Percentiles rank a stretch among this genome's conserved stretches.
Conservation (phyloP, 2,888 invertebrate genomes). For the Drosophila borealis region DNA sequence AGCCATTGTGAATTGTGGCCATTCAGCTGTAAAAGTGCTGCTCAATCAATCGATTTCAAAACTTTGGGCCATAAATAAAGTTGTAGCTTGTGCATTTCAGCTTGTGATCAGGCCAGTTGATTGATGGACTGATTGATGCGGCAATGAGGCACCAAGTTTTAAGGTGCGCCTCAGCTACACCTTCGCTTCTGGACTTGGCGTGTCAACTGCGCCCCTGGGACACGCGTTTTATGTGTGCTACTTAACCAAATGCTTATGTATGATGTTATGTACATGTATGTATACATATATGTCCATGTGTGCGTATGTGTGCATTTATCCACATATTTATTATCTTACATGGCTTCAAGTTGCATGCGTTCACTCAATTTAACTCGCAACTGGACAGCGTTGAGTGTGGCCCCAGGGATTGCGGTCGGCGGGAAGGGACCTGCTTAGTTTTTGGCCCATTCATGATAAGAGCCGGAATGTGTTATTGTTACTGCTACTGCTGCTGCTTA, state of each 20-base stretch:
- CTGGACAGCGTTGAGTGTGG: slow-evolving; percentile 37
- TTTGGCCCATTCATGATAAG: slow-evolving; percentile 47
- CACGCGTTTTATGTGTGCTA: slow-evolving; percentile 35
- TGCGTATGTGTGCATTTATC: slow-evolving; percentile 26
- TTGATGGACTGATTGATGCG: slow-evolving; percentile 30
- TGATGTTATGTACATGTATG: slow-evolving; percentile 7
- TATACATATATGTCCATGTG: neutral
- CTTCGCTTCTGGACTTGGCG: slow-evolving; percentile 18
- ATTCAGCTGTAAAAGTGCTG: slow-evolving; percentile 34
- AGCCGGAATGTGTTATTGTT: slow-evolving; percentile 55
- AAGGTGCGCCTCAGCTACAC: neutral
- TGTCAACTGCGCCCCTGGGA: slow-evolving; percentile 61
- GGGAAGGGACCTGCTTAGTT: slow-evolving; percentile 35
- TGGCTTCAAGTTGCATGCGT: slow-evolving; percentile 66
- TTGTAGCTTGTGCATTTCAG: slow-evolving; percentile 25
- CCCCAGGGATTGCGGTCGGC: slow-evolving; percentile 39
- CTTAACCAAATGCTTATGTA: slow-evolving; percentile 35
- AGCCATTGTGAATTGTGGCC: slow-evolving; percentile 13
- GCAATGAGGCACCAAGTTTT: slow-evolving; percentile 15
- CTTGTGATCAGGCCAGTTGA: slow-evolving; percentile 16
- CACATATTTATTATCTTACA: slow-evolving; percentile 57
- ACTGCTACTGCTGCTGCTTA: slow-evolving; percentile 12
- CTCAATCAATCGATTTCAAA: slow-evolving; percentile 26
- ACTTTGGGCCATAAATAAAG: slow-evolving; percentile 23
- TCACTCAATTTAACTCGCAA: slow-evolving; percentile 62